Evolutionary conservation across 2,888 invertebrate genomes (phyloP).

Genomic region (Mechanitis messenoides): DNA sequence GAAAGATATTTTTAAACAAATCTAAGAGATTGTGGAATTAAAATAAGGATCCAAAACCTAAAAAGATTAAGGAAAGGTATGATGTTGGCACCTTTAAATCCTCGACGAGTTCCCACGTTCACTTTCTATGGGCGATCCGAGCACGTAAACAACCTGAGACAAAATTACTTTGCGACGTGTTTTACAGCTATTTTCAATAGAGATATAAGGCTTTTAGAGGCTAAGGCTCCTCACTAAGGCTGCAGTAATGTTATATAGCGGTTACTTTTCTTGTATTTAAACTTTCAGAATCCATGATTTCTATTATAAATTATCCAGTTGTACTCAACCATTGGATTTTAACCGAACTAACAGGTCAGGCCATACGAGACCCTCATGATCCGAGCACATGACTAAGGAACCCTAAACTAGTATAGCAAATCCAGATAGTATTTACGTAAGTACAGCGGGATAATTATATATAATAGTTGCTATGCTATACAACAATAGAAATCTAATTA

Average conservation of each 20-base stretch:
- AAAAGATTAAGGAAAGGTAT: constrained; percentile 15
- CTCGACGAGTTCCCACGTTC: constrained; percentile 51
- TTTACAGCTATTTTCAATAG: constrained; percentile 6
- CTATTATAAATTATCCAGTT: too few species aligned
- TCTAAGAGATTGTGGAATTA: background rate
- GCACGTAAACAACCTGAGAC: constrained; percentile 40
- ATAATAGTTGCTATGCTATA: too few species aligned
- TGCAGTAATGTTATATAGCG: background rate
- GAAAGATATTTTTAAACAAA: background rate
- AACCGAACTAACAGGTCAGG: too few species aligned
- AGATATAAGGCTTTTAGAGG: background rate
- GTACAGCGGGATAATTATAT: too few species aligned
- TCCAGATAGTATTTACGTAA: too few species aligned
- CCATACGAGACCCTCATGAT: too few species aligned
- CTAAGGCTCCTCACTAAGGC: too few species aligned
- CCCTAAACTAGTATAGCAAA: too few species aligned
- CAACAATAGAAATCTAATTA: too few species aligned
- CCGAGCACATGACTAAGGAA: too few species aligned
- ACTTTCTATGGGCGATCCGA: constrained; percentile 55
- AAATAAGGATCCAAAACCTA: background rate
- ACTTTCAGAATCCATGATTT: too few species aligned
- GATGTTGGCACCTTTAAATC: constrained; percentile 22
- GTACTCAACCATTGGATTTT: too few species aligned
- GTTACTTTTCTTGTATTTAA: background rate
- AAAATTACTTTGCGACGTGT: constrained; percentile 30